Evolutionary conservation across 2,888 invertebrate genomes (phyloP).

Genomic region (Andrena minutula): DNA sequence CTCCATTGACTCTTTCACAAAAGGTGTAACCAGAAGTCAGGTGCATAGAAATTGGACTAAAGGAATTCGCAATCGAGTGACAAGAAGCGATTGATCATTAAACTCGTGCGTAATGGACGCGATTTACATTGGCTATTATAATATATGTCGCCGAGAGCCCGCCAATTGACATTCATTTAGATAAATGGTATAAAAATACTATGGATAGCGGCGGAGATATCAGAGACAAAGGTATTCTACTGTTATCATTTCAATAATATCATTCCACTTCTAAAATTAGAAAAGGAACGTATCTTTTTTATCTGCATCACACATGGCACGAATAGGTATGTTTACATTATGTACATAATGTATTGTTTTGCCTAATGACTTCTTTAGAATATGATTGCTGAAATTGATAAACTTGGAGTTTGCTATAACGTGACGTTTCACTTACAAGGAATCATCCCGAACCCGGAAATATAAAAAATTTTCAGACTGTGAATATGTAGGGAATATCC

Average conservation of each 20-base stretch:
- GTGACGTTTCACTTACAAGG: background rate
- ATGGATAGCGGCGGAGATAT: background rate
- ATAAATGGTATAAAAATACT: conserved; percentile 14
- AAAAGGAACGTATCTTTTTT: background rate
- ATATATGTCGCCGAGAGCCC: background rate
- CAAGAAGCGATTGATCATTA: conserved; percentile 5
- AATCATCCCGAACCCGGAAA: no score
- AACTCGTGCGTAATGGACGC: background rate
- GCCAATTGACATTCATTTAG: background rate
- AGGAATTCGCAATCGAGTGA: background rate
- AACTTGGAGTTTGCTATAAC: background rate
- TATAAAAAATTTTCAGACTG: no score
- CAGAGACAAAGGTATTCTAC: background rate
- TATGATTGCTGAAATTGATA: background rate
- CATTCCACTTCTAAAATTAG: conserved; percentile 10
- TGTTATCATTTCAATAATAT: conserved; percentile 18
- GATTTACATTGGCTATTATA: conserved; percentile 1
- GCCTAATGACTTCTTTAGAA: background rate
- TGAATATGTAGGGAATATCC: background rate
- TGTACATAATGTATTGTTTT: background rate
- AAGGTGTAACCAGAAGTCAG: background rate
- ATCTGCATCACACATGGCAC: background rate
- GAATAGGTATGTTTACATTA: background rate
- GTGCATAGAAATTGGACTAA: background rate
- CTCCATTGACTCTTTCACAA: background rate